These are phyloP conservation scores for Paraplagusia blochii DNA, from an alignment of 2,113 vertebrate species.

Conservation along the genomic window DNA sequence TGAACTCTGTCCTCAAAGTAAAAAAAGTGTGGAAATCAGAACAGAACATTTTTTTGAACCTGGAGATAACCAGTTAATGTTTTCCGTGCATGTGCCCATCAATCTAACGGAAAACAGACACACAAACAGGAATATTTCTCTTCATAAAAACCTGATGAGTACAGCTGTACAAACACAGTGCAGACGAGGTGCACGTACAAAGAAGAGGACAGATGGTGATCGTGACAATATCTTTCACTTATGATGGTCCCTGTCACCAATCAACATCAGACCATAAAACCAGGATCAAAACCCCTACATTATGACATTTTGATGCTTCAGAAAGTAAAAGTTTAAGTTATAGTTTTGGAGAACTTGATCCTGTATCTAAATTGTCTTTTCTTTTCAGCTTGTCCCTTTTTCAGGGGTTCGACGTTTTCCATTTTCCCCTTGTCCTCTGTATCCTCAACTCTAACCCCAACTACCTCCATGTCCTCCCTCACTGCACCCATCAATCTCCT, in stretches of 20 bases:
- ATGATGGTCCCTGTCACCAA: not conserved
- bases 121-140: conserved; percentile 39
- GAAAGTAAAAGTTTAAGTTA: too few relatives aligned
- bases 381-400: too few relatives aligned
- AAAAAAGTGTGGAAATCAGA: conserved; percentile 44
- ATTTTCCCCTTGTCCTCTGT: too few relatives aligned
- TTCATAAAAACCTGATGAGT: conserved; percentile 51
- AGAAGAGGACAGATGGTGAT: not conserved
- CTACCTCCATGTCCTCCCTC: too few relatives aligned
- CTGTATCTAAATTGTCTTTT: too few relatives aligned
- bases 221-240: conserved; percentile 6
- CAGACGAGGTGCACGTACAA: conserved; percentile 2
- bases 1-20: conserved; percentile 50
- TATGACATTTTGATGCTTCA: too few relatives aligned
- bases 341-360: too few relatives aligned
- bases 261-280: conserved; percentile 23
- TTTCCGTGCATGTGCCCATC: conserved; percentile 46
- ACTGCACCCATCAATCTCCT: too few relatives aligned
- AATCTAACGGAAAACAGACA: conserved; percentile 63
- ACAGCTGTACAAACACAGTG: conserved; percentile 12
- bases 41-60: conserved; percentile 38
- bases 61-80: conserved; percentile 58
- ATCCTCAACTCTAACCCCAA: too few relatives aligned
- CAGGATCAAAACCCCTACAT: conserved; percentile 4
- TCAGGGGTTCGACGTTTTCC: too few relatives aligned